Percentiles rank a stretch among this genome's conserved stretches.
These are phyloP conservation scores for Hipposideros armiger DNA, from an alignment of 2,113 vertebrate genomes.

Conservation along the genomic window DNA sequence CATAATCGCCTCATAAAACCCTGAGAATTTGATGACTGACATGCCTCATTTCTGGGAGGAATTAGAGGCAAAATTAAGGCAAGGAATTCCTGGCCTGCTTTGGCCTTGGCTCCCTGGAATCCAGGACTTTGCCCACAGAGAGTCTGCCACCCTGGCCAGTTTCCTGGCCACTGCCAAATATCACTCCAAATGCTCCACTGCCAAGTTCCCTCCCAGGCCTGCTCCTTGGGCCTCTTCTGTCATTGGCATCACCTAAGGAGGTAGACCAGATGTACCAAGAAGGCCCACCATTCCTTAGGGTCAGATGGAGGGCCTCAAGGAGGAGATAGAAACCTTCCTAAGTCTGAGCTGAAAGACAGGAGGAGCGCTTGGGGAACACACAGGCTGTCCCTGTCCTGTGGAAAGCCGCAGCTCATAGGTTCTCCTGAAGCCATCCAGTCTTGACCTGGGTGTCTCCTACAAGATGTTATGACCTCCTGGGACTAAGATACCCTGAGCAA, in stretches of 20 bases:
- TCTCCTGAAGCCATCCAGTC: not conserved
- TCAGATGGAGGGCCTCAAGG: not conserved
- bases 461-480: not conserved
- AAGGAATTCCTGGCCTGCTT: slow-evolving; percentile 68
- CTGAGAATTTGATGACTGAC: slow-evolving; percentile 71
- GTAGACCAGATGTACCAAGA: not conserved
- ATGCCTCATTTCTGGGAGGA: slow-evolving; percentile 79
- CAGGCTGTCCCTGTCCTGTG: no score
- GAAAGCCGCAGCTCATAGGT: not conserved
- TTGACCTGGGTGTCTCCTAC: not conserved
- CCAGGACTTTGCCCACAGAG: slow-evolving; percentile 16
- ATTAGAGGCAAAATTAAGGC: slow-evolving; percentile 77
- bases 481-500: not conserved
- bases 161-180: not conserved
- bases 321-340: not conserved
- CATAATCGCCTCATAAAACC: slow-evolving; percentile 81
- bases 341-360: not conserved
- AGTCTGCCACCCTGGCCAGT: slow-evolving; percentile 3
- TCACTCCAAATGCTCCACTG: not conserved
- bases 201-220: not conserved
- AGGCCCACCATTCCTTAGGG: not conserved
- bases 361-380: not conserved
- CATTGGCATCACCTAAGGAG: not conserved
- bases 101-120: slow-evolving; percentile 61
- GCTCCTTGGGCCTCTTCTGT: not conserved